These are phyloP conservation scores for Aramus guarauna DNA, from an alignment of 2,113 vertebrate genomes.

Conservation along the genomic window DNA sequence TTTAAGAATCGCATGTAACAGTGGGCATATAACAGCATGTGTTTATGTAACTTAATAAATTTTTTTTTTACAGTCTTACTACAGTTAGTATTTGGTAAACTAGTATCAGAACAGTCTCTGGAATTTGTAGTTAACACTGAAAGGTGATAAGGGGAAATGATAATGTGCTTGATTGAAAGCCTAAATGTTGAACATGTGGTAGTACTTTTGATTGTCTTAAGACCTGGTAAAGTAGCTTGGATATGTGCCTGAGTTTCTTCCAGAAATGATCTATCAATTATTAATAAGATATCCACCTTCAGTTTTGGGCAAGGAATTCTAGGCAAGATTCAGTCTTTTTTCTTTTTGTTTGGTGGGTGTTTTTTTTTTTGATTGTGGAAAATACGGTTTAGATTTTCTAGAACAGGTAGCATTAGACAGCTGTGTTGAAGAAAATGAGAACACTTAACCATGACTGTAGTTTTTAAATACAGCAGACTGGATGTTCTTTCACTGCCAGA, in stretches of 20 bases:
- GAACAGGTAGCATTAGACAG: neutral
- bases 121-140: neutral
- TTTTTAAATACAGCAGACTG: neutral
- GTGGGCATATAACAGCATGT: neutral
- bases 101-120: neutral
- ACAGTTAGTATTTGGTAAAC: neutral
- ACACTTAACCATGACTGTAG: neutral
- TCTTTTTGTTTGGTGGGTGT: no score
- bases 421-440: conserved; percentile 6
- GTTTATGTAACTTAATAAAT: neutral
- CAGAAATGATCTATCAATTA: neutral
- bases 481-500: neutral
- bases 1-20: neutral
- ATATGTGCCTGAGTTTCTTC: neutral
- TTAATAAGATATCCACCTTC: neutral
- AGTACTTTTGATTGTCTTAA: neutral
- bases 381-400: neutral
- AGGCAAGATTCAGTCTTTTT: neutral
- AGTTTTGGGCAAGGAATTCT: neutral
- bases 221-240: neutral
- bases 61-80: fast-evolving
- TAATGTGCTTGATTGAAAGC: neutral
- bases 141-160: neutral
- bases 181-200: fast-evolving
- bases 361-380: neutral